Evolutionary conservation across 2,113 vertebrate genomes (phyloP).

Genomic region (Notarius lentiginosus): DNA sequence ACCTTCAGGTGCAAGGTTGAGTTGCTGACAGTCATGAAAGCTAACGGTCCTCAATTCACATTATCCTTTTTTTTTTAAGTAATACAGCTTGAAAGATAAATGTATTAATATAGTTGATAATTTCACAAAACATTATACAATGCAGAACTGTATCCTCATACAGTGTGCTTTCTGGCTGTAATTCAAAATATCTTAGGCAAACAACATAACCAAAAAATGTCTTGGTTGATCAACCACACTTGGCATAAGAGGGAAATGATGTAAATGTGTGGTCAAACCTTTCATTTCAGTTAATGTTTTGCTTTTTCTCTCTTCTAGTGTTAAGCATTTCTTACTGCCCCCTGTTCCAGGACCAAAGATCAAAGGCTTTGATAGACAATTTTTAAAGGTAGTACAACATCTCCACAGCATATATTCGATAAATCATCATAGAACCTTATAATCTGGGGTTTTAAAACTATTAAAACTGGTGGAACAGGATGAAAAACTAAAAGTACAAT

Average conservation of each 20-base stretch:
- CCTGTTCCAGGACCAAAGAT: constrained; percentile 92
- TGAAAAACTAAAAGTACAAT: neutral
- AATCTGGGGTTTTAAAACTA: neutral
- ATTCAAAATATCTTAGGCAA: neutral
- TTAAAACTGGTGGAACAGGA: no score
- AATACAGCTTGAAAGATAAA: constrained; percentile 1
- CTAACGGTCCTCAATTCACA: neutral
- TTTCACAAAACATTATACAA: neutral
- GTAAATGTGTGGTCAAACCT: neutral
- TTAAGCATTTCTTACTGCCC: constrained; percentile 82
- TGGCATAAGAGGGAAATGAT: constrained; percentile 30
- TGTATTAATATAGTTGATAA: neutral
- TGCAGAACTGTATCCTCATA: neutral
- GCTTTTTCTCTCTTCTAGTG: constrained; percentile 64
- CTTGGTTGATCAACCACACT: constrained; percentile 28
- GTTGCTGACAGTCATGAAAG: neutral
- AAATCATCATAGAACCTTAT: neutral
- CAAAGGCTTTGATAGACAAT: constrained; percentile 82
- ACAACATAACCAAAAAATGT: neutral
- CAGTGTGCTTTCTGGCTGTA: neutral
- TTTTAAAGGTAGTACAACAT: constrained; percentile 78
- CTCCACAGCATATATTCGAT: neutral
- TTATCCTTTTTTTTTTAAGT: neutral
- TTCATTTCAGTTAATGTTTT: constrained; percentile 39
- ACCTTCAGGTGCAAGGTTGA: constrained; percentile 5